Conservation (phyloP, 2,113 vertebrate genomes). For the Nothocercus julius region DNA sequence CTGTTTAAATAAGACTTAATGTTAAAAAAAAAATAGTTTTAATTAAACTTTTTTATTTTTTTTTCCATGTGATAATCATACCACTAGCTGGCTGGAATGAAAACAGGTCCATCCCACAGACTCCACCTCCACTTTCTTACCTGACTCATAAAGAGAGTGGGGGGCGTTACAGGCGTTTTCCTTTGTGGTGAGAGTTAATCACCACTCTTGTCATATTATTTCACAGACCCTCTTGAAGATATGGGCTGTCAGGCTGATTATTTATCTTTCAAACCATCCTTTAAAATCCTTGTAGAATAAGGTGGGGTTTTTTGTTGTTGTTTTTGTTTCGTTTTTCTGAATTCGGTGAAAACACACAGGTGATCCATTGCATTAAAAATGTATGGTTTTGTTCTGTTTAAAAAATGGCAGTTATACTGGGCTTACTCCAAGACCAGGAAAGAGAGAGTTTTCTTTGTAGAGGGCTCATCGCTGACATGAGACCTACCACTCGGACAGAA, state of each 20-base stretch:
- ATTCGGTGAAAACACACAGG: neutral
- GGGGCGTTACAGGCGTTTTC: constrained; percentile 55
- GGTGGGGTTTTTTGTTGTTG: rapidly evolving
- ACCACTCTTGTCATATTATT: constrained; percentile 61
- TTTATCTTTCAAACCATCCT: neutral
- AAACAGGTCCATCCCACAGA: constrained; percentile 40
- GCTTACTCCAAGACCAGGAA: neutral
- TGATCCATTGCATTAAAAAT: neutral
- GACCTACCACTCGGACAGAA: neutral
- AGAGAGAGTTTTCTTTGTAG: neutral
- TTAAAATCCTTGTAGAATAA: neutral
- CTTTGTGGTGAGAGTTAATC: constrained; percentile 68
- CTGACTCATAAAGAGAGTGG: constrained; percentile 67
- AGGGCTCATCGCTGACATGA: neutral
- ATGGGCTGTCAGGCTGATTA: neutral
- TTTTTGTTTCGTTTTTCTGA: rapidly evolving
- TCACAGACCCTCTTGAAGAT: constrained; percentile 6
- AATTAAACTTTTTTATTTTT: neutral
- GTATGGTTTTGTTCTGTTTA: neutral
- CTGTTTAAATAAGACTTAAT: neutral
- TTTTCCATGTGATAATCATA: neutral
- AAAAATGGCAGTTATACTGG: neutral
- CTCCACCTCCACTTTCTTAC: constrained; percentile 55
- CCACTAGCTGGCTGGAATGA: constrained; percentile 15
- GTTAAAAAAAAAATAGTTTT: neutral